A percentile compares a stretch with the other conserved stretches of the same genome.
These are phyloP conservation scores for Liopterus haemorrhoidalis DNA, from an alignment of 2,888 invertebrate species.

Conservation along the genomic window DNA sequence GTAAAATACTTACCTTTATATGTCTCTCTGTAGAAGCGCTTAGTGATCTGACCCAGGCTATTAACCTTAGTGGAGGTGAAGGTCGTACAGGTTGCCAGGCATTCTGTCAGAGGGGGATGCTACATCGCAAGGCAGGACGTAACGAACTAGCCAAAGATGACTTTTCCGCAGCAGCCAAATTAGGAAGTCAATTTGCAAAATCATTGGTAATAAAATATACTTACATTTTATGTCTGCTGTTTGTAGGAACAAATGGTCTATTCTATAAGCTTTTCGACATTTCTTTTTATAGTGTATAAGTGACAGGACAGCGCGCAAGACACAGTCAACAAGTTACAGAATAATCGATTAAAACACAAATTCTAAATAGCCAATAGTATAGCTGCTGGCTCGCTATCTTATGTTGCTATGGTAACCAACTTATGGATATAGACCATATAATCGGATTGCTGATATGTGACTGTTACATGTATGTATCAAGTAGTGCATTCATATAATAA, in stretches of 20 bases:
- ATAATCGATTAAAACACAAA: no score
- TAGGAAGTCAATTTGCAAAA: conserved; percentile 85
- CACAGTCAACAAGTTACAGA: no score
- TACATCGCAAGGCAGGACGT: conserved; percentile 63
- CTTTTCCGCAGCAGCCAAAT: conserved; percentile 69
- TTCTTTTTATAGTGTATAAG: no score
- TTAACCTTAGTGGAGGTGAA: conserved; percentile 57
- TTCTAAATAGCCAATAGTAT: no score
- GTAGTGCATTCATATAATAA: no score
- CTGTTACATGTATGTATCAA: no score
- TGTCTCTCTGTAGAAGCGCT: conserved; percentile 59
- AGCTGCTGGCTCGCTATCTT: no score
- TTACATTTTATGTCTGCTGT: not conserved
- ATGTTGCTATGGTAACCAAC: no score
- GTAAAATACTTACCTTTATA: not conserved
- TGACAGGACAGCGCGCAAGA: no score
- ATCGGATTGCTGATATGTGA: no score
- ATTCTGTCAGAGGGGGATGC: conserved; percentile 75
- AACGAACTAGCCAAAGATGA: conserved; percentile 66
- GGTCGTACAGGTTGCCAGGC: conserved; percentile 68
- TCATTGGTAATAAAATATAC: conserved; percentile 54
- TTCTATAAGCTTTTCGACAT: no score
- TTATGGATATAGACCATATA: no score
- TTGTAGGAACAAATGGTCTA: not conserved
- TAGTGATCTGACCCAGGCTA: conserved; percentile 66